Conservation (phyloP, 2,113 vertebrate genomes). For the Lathamus discolor region DNA sequence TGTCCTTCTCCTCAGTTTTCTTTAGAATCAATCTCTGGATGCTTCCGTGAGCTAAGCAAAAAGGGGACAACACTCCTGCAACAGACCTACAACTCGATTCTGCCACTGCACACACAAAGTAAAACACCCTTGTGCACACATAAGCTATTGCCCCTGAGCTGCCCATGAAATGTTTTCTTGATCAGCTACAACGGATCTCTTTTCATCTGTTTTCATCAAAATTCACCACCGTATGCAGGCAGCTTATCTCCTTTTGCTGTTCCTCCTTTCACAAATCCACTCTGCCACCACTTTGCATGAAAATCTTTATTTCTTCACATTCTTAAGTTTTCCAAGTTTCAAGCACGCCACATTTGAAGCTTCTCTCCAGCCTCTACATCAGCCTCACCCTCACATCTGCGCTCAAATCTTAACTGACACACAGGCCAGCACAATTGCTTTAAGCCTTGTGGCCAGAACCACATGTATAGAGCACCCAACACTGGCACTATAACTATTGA, state of each 20-base stretch:
- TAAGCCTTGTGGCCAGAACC: background rate
- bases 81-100: background rate
- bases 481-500: accelerated
- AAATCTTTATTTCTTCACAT: background rate
- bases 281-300: background rate
- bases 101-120: background rate
- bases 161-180: background rate
- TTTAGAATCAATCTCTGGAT: background rate
- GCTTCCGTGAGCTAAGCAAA: background rate
- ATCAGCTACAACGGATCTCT: background rate
- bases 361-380: background rate
- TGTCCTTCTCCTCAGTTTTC: background rate
- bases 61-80: background rate
- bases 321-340: background rate
- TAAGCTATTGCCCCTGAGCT: accelerated
- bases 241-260: background rate
- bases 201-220: background rate
- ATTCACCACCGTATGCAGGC: background rate
- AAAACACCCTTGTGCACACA: background rate
- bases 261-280: background rate
- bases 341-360: background rate
- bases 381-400: background rate
- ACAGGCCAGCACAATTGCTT: accelerated
- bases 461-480: accelerated
- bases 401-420: background rate